These are phyloP conservation scores for Diprion similis DNA, from an alignment of 1,140 invertebrate species.

Conservation along the genomic window DNA sequence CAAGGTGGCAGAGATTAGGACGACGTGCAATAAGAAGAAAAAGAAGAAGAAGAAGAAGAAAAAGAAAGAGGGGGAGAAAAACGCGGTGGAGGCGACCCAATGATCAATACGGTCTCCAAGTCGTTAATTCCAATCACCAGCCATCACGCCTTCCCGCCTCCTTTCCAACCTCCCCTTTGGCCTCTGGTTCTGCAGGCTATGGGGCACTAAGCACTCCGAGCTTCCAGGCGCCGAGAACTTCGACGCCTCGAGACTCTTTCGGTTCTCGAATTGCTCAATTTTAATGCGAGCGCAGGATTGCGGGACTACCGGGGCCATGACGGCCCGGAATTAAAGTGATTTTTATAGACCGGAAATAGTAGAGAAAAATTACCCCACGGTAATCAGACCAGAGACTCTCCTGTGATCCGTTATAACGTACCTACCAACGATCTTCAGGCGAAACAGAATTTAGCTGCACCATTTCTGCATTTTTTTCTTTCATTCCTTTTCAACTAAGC, in stretches of 20 bases:
- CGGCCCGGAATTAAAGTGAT: no score
- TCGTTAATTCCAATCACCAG: slow-evolving; percentile 56
- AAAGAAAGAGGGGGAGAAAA: slow-evolving; percentile 27
- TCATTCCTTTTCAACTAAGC: no score
- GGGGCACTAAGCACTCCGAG: not conserved
- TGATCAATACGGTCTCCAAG: slow-evolving; percentile 56
- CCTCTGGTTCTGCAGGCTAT: slow-evolving; percentile 26
- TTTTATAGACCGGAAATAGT: no score
- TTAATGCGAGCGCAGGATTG: not conserved
- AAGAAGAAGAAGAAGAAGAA: not conserved
- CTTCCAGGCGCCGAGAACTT: not conserved
- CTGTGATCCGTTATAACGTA: no score
- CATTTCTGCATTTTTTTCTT: no score
- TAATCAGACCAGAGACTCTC: no score
- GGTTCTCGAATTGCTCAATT: not conserved
- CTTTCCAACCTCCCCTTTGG: slow-evolving; percentile 19
- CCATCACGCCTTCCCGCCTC: slow-evolving; percentile 39
- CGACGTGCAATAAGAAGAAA: not conserved
- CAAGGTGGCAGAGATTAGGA: no score
- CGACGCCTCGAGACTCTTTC: not conserved
- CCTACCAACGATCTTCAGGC: no score
- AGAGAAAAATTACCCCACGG: no score
- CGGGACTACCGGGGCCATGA: no score
- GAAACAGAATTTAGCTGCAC: no score
- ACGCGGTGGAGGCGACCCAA: slow-evolving; percentile 31